phyloP scores from a whole-genome alignment of 2,113 vertebrate species.

The Leucosticte australis region DNA sequence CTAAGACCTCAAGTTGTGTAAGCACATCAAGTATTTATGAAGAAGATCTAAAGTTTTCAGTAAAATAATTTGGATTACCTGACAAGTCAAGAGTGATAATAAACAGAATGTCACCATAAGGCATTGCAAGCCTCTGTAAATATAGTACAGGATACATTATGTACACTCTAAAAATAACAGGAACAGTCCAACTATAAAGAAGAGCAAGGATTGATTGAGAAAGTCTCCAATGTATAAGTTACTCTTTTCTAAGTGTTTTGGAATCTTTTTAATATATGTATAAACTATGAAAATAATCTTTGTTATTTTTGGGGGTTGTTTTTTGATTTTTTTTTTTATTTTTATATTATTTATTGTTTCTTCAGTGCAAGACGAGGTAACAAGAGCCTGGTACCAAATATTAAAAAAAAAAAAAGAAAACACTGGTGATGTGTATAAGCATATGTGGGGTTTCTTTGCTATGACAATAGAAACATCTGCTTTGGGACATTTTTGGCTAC shows the following conservation, averaged over 20 bases:
- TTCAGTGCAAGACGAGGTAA: neutral
- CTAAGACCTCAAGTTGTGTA: neutral
- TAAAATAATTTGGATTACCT: neutral
- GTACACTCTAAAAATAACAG: neutral
- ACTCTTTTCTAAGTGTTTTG: neutral
- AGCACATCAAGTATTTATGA: neutral
- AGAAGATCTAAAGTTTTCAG: neutral
- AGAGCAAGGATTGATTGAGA: neutral
- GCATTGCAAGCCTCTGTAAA: neutral
- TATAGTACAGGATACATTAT: neutral
- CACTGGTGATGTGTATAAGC: neutral
- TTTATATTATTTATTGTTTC: neutral
- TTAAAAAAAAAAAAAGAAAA: neutral
- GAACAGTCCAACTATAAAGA: neutral
- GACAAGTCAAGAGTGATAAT: neutral
- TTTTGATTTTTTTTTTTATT: too few relatives aligned
- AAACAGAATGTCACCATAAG: neutral
- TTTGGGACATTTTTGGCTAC: conserved; percentile 25
- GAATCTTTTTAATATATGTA: neutral
- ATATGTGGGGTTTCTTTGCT: neutral
- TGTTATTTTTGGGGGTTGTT: accelerated
- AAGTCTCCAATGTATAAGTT: neutral
- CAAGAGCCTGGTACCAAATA: neutral
- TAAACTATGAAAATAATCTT: neutral
- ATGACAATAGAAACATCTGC: conserved; percentile 25